Conservation (phyloP, 35 echinoderm and acorn worm species). For the Antedon bifida region DNA sequence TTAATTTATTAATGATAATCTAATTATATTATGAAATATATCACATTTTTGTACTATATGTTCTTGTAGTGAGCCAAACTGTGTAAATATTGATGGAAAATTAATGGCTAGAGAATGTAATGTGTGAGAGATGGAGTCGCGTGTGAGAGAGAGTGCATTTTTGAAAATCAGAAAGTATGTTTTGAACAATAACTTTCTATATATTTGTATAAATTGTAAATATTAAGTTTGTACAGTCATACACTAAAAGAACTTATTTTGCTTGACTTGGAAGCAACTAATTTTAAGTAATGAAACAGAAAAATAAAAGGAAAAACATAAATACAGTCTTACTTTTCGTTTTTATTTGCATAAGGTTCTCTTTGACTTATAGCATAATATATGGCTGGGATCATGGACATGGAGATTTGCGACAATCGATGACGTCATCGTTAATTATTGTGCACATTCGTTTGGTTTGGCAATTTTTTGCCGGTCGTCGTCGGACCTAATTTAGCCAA, state of each 20-base stretch:
- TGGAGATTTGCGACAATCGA: no score
- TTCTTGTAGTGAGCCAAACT: neutral
- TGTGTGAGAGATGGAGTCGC: neutral
- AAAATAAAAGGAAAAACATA: neutral
- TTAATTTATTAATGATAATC: neutral
- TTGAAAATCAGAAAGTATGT: neutral
- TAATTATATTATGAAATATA: neutral
- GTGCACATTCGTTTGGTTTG: no score
- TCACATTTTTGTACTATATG: neutral
- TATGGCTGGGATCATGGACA: no score
- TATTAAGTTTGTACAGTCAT: neutral
- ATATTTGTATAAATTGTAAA: slow-evolving; percentile 3
- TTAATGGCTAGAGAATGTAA: neutral
- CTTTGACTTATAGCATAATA: no score
- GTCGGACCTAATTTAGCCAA: no score
- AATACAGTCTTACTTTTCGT: no score
- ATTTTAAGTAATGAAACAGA: neutral
- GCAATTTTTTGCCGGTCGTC: no score
- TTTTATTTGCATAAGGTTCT: no score
- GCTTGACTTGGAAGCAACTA: neutral
- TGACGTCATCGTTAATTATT: no score
- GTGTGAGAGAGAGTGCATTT: neutral
- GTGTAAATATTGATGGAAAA: neutral
- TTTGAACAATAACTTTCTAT: neutral
- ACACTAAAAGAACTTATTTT: neutral